Percentiles rank a stretch among this genome's conserved stretches.
Conservation (phyloP, 2,888 invertebrate genomes). For the Zygaena filipendulae region DNA sequence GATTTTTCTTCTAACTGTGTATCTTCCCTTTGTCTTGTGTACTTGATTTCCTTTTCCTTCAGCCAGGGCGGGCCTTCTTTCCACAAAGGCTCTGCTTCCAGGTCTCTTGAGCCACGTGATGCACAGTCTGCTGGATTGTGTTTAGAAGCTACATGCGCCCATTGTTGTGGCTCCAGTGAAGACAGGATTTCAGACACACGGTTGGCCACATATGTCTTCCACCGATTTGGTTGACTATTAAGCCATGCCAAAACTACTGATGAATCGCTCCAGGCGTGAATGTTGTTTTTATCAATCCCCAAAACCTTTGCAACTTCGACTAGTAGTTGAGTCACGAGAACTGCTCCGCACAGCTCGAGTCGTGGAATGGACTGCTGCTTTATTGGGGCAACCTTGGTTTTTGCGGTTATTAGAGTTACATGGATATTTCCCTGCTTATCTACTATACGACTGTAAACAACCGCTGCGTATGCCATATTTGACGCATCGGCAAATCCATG, state of each 20-base stretch:
- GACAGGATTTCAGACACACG: constrained; percentile 1
- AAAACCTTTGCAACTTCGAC: constrained; percentile 7
- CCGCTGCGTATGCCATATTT: constrained; percentile 14
- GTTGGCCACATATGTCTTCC: constrained; percentile 11
- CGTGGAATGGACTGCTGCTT: constrained; percentile 12
- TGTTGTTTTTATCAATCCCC: constrained; percentile 1
- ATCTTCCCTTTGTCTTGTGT: not conserved
- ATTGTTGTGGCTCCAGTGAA: not conserved
- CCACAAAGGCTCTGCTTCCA: constrained; percentile 14
- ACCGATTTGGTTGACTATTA: constrained; percentile 11
- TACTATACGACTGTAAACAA: constrained; percentile 8
- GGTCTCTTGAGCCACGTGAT: constrained; percentile 21
- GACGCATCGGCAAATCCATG: constrained; percentile 20
- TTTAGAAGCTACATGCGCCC: constrained; percentile 11
- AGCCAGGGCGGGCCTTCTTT: constrained; percentile 13
- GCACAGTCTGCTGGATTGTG: constrained; percentile 23
- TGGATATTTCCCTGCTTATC: not conserved
- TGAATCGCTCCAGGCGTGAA: constrained; percentile 14
- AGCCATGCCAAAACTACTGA: constrained; percentile 12
- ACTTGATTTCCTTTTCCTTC: constrained; percentile 3
- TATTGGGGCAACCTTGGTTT: constrained; percentile 9
- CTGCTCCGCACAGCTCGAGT: too few species aligned
- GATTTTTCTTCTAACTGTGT: constrained; percentile 9
- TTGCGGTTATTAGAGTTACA: constrained; percentile 6
- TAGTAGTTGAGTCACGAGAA: too few species aligned